Percentiles rank a stretch among this genome's conserved stretches.
Evolutionary conservation across 2,888 invertebrate species (phyloP).

Genomic region (Pycnomerus fuliginosus): DNA sequence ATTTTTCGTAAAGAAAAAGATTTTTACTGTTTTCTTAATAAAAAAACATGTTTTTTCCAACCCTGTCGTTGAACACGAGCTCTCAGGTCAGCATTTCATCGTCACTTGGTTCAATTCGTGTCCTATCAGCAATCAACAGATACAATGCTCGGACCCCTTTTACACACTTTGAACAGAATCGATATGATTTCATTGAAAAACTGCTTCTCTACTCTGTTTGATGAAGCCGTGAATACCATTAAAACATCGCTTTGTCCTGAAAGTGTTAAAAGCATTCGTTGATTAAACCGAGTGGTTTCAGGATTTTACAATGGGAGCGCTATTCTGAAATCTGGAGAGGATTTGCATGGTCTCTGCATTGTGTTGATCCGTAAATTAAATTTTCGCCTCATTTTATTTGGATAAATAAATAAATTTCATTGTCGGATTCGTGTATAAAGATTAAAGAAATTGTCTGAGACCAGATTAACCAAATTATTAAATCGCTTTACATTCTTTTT

Average conservation of each 20-base stretch:
- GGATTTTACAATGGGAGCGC: constrained; percentile 11
- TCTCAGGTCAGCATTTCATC: constrained; percentile 43
- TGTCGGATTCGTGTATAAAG: no score
- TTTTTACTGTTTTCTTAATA: no score
- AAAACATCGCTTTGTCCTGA: constrained; percentile 26
- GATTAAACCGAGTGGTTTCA: constrained; percentile 21
- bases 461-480: no score
- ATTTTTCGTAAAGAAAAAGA: no score
- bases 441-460: no score
- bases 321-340: no score
- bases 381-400: no score
- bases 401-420: no score
- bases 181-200: constrained; percentile 29
- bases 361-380: no score
- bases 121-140: constrained; percentile 40
- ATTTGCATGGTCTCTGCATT: no score
- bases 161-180: constrained; percentile 29
- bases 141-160: constrained; percentile 24
- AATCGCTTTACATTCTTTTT: no score
- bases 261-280: constrained; percentile 26
- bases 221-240: constrained; percentile 26
- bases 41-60: no score
- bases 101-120: constrained; percentile 40
- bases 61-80: constrained; percentile 31
- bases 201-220: constrained; percentile 19